Conservation (phyloP, 1,140 invertebrate genomes). For the Sinonovacula constricta region DNA sequence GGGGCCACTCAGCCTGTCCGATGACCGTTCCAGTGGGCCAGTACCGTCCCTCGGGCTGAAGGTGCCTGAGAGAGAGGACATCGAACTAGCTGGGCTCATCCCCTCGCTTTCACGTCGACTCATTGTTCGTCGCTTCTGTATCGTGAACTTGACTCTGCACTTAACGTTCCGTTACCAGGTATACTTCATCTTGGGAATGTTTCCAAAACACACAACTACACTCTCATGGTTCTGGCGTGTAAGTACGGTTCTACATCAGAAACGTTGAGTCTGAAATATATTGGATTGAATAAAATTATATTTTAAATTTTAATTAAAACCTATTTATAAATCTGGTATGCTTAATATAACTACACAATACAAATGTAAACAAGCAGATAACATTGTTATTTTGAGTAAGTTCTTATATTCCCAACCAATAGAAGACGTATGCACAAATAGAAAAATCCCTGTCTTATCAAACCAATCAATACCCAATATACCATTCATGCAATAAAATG, state of each 20-base stretch:
- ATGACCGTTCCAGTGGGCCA: constrained; percentile 37
- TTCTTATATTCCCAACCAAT: too few relatives aligned
- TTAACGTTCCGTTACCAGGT: not conserved
- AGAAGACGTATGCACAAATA: too few relatives aligned
- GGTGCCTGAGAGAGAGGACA: constrained; percentile 43
- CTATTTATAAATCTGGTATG: too few relatives aligned
- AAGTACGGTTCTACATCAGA: constrained; percentile 15
- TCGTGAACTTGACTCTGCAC: constrained; percentile 36
- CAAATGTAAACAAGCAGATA: too few relatives aligned
- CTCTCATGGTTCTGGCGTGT: not conserved
- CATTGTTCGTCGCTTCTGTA: constrained; percentile 23
- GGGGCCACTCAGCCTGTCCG: not conserved
- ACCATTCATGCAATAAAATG: too few relatives aligned
- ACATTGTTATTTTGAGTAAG: too few relatives aligned
- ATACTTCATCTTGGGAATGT: constrained; percentile 35
- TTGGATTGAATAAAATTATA: too few relatives aligned
- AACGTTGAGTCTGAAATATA: too few relatives aligned
- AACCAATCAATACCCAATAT: too few relatives aligned
- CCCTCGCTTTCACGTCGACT: constrained; percentile 38
- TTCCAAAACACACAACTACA: constrained; percentile 46
- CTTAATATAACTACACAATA: too few relatives aligned
- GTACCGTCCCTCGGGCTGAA: constrained; percentile 43
- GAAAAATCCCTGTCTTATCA: too few relatives aligned
- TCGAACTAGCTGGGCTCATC: constrained; percentile 33
- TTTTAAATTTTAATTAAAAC: too few relatives aligned